These are phyloP conservation scores for Galemys pyrenaicus DNA, from an alignment of 2,113 vertebrate genomes.

Conservation along the genomic window DNA sequence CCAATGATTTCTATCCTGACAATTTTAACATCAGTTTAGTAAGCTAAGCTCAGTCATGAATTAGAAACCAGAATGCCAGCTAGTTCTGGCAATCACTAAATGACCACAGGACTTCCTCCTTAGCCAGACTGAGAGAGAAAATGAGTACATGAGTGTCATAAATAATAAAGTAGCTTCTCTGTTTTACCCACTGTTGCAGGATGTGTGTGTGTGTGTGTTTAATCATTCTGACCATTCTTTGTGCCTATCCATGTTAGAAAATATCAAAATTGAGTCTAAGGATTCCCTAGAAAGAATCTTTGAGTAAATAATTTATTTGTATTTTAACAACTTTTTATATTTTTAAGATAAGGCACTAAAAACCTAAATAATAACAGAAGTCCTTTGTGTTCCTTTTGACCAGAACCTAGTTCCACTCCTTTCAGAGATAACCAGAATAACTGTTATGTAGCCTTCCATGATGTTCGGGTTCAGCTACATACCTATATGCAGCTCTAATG, in stretches of 20 bases:
- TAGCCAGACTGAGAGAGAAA: background rate
- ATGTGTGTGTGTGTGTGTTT: background rate
- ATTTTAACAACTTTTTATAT: conserved; percentile 22
- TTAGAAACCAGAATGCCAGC: conserved; percentile 48
- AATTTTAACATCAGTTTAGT: conserved; percentile 28
- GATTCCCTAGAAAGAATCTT: conserved; percentile 31
- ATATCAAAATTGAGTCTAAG: conserved; percentile 42
- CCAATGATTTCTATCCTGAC: background rate
- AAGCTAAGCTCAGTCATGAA: conserved; percentile 22
- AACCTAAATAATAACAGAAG: background rate
- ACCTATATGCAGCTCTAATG: background rate
- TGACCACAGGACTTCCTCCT: conserved; percentile 56
- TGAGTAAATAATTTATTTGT: background rate
- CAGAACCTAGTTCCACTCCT: background rate
- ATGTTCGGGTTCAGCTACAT: background rate
- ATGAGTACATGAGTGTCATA: background rate
- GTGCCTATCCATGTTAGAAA: background rate
- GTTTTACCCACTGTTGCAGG: background rate
- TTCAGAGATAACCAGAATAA: background rate
- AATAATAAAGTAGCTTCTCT: background rate
- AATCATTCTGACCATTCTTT: conserved; percentile 31
- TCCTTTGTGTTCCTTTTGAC: conserved; percentile 20
- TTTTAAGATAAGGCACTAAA: conserved; percentile 20
- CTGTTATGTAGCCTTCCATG: background rate
- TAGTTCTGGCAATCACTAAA: background rate